Evolutionary conservation across 2,797 vertebrate genomes (phyloP), one percentile per base, ranked within the genome.

Genomic region (Miichthys miiuy): DNA sequence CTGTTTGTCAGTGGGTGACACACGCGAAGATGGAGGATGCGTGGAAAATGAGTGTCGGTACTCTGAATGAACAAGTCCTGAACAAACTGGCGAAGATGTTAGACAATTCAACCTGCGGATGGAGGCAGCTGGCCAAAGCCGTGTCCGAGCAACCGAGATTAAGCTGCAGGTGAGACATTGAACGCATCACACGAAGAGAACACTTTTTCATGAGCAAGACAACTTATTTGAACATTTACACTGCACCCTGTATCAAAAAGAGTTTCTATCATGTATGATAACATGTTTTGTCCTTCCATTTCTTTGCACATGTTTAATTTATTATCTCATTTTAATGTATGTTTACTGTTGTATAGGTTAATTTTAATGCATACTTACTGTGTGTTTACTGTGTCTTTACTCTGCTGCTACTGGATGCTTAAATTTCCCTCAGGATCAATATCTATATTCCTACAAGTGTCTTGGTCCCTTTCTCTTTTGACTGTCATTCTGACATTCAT

Each of bases 101-200:
- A 91, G 96, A 97, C 79, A 96, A 96, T 5, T 50, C 92, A 1
- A 72, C 70, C 55, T 88, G 94, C 46, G 96, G 96, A 68, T 97
- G 97, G 97, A 96, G 94, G 78, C 95, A 94, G 77, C 89, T 97
- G 77, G 96, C 96, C 0, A 72, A 50, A 5, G 83, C 91, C 0
- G 91, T 93, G 0, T 93, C 92, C 0, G 89, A 87, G 0, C 90
- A 95, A 4, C 93, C 94, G 1, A 88, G 89, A 61, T 94, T 96
- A 89, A 90, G 77, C 77, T 96, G 89, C 95, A 97, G 96, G 97
- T 97, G 79, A 83, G 83, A 30, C 34, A 27, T 0, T 75, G 77
- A 92, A 87, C 4, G 84, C 88, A 78, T 57, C 89, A 50, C 63
- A 2, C 3, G 0, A 11, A 3, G 14, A 18, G 7, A 8, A 3